Evolutionary conservation across 2,797 vertebrate species (phyloP).

Genomic region (Tarsius wallacei): DNA sequence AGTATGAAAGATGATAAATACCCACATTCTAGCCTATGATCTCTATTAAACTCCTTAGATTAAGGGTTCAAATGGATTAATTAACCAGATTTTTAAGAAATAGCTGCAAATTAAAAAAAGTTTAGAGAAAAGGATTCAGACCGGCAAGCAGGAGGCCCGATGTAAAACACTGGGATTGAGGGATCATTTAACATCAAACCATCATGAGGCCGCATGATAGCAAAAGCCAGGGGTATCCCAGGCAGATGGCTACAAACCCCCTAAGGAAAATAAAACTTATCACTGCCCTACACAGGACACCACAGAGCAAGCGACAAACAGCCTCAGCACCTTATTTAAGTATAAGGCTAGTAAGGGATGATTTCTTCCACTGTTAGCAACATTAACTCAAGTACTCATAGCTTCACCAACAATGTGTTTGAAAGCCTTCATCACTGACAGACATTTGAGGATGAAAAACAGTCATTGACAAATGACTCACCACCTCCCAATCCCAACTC

Average conservation of each 20-base stretch:
- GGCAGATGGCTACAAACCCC: background rate
- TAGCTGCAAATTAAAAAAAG: background rate
- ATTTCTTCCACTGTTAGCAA: too few species aligned
- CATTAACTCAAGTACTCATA: background rate
- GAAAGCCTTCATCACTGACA: background rate
- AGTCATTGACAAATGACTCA: background rate
- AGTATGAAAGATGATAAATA: background rate
- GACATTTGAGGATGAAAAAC: background rate
- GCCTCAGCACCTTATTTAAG: background rate
- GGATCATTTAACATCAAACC: background rate
- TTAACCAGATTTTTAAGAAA: background rate
- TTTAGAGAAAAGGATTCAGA: background rate
- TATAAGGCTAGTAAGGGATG: background rate
- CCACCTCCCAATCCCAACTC: background rate
- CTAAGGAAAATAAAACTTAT: background rate
- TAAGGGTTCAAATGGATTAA: background rate
- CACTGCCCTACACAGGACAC: background rate
- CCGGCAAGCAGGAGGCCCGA: too few species aligned
- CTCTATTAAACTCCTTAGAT: background rate
- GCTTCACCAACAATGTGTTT: too few species aligned
- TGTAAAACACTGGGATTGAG: too few species aligned
- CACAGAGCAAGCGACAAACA: background rate
- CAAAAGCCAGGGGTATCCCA: background rate
- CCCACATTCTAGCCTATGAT: background rate
- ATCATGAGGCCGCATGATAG: background rate